phyloP scores from a whole-genome alignment of 2,888 invertebrate genomes.

The Galerucella pusilla region DNA sequence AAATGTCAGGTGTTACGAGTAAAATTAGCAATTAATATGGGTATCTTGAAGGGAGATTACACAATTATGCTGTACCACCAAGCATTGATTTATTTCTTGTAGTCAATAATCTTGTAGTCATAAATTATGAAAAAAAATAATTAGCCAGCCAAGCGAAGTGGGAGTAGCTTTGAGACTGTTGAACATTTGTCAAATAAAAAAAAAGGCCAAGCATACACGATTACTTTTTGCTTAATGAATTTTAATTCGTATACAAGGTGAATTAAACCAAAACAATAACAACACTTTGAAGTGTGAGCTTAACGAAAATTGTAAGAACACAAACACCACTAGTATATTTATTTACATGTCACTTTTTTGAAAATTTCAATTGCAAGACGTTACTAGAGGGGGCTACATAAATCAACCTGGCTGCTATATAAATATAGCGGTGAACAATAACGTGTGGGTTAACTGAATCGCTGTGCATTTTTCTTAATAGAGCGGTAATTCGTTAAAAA shows the following conservation, averaged over 20 bases:
- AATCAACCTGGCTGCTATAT: no score
- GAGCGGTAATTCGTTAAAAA: no score
- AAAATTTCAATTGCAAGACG: no score
- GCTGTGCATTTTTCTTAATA: no score
- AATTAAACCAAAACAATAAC: not conserved
- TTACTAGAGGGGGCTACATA: no score
- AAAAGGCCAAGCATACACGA: not conserved
- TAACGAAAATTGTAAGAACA: no score
- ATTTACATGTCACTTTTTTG: no score
- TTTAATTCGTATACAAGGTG: not conserved
- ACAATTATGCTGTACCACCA: slow-evolving; percentile 14
- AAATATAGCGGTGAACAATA: no score
- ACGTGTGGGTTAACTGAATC: no score
- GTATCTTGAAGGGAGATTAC: slow-evolving; percentile 11
- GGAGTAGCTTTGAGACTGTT: slow-evolving; percentile 8
- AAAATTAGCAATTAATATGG: slow-evolving; percentile 12
- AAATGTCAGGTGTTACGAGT: slow-evolving; percentile 12
- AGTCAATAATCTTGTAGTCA: slow-evolving; percentile 7
- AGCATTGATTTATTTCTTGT: slow-evolving; percentile 24
- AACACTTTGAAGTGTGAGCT: not conserved
- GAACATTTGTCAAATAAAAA: slow-evolving; percentile 9
- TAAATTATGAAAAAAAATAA: slow-evolving; percentile 21
- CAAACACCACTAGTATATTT: no score
- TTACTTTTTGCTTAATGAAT: not conserved
- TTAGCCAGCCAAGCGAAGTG: slow-evolving; percentile 4